Evolutionary conservation across 2,888 invertebrate genomes (phyloP), one percentile per base, ranked within the genome.

Genomic region (Drosophila engyochracea): DNA sequence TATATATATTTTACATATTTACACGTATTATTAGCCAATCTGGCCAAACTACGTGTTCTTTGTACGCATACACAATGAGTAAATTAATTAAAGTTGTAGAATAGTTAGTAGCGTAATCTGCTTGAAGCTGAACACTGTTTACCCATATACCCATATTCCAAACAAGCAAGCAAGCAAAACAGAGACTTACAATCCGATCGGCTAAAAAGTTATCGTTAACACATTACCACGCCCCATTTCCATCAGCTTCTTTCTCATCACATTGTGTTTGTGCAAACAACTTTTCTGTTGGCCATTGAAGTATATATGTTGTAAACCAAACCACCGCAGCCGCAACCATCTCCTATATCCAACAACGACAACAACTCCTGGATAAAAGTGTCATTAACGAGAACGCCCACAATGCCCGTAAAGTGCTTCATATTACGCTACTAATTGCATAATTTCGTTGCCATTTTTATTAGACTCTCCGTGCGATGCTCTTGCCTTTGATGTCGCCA

Each of bases 381-480:
- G 79, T 81, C 88, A 85, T 83, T 83, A 89, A 85, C 80, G 80
- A 77, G 82, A 73, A 74, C 85, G 82, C 82, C 89, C 89, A 89
- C 89, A 87, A 84, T 85, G 82, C 77, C 89, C 82, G 87, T 86
- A 89, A 85, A 89, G 85, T 87, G 85, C 87, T 87, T 87, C 77
- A 85, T 89, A 89, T 85, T 89, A 87, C 78, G 88, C 87, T 88
- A 89, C 89, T 89, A 85, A 85, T 85, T 85, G 85, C 90, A 85
- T 85, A 85, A 85, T 85, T 85, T 85, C 81, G 90, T 89, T 89
- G 90, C 76, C 81, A 85, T 87, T 87, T 85, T 87, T 89, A 89
- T 85, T 82, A 82, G 82, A 76, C 75, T 76, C 71, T 54, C 74
- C 71, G 83, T 85, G 65, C 67, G 68, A 55, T 66, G 67, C 71